These are phyloP conservation scores for Habropoda laboriosa DNA, from an alignment of 1,140 invertebrate species.

Conservation along the genomic window DNA sequence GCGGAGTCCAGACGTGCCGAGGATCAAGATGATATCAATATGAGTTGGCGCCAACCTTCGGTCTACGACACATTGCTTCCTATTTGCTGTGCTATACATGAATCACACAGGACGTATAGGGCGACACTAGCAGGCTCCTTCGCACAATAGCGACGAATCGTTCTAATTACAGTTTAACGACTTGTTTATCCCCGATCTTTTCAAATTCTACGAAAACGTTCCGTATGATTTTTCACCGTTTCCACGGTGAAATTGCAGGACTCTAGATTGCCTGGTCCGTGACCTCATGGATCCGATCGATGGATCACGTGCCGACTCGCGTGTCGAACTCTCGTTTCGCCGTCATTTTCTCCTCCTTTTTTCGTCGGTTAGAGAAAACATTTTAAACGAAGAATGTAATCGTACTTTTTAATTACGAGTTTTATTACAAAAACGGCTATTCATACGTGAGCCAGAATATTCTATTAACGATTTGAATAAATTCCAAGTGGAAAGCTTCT, in stretches of 20 bases:
- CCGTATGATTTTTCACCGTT: conserved; percentile 1
- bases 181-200: conserved; percentile 26
- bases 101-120: conserved; percentile 52
- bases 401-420: background rate
- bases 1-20: conserved; percentile 41
- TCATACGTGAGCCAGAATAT: background rate
- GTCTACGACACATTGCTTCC: conserved; percentile 64
- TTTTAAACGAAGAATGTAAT: background rate
- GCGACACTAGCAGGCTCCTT: conserved; percentile 3
- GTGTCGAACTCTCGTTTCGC: background rate
- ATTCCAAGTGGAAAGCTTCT: background rate
- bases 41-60: conserved; percentile 65
- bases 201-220: conserved; percentile 17
- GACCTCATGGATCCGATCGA: background rate
- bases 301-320: background rate
- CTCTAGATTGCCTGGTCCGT: background rate
- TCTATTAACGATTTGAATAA: background rate
- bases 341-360: background rate
- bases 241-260: background rate
- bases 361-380: background rate
- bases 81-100: conserved; percentile 53
- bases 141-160: conserved; percentile 20
- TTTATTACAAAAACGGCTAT: background rate
- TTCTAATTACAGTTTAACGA: conserved; percentile 50
- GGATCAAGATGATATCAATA: conserved; percentile 60